Evolutionary conservation across 2,113 vertebrate species (phyloP).

Genomic region (Microcebus griseorufus): DNA sequence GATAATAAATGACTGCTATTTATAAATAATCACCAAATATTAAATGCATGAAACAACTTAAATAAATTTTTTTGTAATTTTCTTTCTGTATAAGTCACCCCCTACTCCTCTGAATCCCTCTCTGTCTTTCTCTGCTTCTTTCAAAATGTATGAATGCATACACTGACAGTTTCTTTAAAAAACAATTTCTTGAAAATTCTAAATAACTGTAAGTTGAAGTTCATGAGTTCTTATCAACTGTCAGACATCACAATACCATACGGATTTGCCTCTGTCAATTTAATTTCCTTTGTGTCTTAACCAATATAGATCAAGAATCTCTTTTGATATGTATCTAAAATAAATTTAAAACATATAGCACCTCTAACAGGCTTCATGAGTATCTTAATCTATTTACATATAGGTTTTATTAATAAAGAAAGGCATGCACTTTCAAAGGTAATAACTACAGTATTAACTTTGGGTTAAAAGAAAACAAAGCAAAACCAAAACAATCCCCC

Average conservation of each 20-base stretch:
- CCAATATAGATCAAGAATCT: slow-evolving; percentile 14
- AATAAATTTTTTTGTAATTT: neutral
- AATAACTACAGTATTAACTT: neutral
- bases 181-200: slow-evolving; percentile 36
- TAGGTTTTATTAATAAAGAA: slow-evolving; percentile 1
- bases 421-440: neutral
- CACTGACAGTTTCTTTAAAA: slow-evolving; percentile 53
- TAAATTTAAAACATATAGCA: neutral
- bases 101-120: neutral
- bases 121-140: neutral
- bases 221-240: slow-evolving; percentile 65
- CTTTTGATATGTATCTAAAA: slow-evolving; percentile 16
- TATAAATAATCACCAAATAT: neutral
- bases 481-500: neutral
- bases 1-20: neutral
- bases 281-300: slow-evolving; percentile 64
- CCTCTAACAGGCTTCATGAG: neutral
- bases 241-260: slow-evolving; percentile 41
- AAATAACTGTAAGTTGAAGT: slow-evolving; percentile 44
- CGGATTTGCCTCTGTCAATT: slow-evolving; percentile 33
- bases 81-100: neutral
- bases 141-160: neutral
- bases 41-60: neutral
- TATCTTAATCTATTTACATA: neutral
- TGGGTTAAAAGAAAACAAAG: neutral